A percentile compares a stretch with the other conserved stretches of the same genome.
Conservation (phyloP, 2,888 invertebrate species). For the Drosophila pseudotalamancana region DNA sequence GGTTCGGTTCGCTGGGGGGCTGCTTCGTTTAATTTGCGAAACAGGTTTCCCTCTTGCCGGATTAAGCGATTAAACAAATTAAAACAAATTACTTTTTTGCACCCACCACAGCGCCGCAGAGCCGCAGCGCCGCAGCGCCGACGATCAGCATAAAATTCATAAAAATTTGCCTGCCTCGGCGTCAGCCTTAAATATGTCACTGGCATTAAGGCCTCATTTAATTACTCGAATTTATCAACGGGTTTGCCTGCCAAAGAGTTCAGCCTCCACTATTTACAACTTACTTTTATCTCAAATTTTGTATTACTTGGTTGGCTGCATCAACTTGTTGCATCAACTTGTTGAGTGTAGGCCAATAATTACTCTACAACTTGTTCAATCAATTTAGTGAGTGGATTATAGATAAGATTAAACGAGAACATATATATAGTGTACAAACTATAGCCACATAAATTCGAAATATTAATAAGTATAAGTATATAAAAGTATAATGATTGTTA, state of each 20-base stretch:
- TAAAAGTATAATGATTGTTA: too few species aligned
- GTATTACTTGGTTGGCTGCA: too few species aligned
- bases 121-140: too few species aligned
- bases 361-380: too few species aligned
- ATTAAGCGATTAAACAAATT: constrained; percentile 82
- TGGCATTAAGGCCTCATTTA: constrained; percentile 27
- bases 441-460: too few species aligned
- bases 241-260: neutral
- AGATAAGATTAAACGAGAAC: too few species aligned
- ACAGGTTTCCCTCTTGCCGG: constrained; percentile 55
- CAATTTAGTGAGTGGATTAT: too few species aligned
- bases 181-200: constrained; percentile 63
- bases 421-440: too few species aligned
- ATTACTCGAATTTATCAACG: constrained; percentile 13
- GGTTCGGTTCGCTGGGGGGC: constrained; percentile 28
- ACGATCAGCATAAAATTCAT: constrained; percentile 69
- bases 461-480: too few species aligned
- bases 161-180: constrained; percentile 67
- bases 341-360: too few species aligned
- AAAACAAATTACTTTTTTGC: constrained; percentile 82
- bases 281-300: neutral
- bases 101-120: constrained; percentile 76
- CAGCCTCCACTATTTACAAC: neutral
- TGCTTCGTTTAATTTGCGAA: constrained; percentile 60
- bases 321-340: too few species aligned